Evolutionary conservation across 2,888 invertebrate species (phyloP).

Genomic region (Temnothorax rugatulus): DNA sequence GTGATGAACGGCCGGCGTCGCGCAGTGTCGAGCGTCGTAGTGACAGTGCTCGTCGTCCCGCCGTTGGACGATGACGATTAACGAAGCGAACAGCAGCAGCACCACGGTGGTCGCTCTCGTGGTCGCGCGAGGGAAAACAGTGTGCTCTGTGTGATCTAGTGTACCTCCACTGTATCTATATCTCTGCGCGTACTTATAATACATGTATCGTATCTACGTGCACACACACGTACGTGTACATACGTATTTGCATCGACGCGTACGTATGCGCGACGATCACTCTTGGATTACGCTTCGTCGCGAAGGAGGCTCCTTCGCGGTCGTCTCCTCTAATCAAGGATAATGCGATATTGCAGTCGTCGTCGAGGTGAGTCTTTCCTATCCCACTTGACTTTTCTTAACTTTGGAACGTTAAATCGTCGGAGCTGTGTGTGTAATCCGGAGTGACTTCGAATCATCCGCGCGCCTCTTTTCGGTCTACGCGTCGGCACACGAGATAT

Average conservation of each 20-base stretch:
- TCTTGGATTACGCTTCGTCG: conserved; percentile 41
- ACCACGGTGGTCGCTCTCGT: conserved; percentile 40
- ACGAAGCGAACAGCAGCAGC: conserved; percentile 52
- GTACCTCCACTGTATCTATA: conserved; percentile 28
- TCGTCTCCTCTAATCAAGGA: background rate
- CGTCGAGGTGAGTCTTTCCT: conserved; percentile 16
- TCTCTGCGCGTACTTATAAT: conserved; percentile 10
- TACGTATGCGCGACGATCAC: conserved; percentile 8
- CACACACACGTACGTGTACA: background rate
- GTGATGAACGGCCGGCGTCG: conserved; percentile 75
- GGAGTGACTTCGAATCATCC: background rate
- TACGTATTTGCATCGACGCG: background rate
- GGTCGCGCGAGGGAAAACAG: conserved; percentile 62
- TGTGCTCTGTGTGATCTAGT: conserved; percentile 71
- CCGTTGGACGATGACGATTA: conserved; percentile 72
- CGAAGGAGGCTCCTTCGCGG: background rate
- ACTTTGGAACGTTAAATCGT: too few species aligned
- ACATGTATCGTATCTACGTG: conserved; percentile 36
- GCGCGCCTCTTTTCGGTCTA: background rate
- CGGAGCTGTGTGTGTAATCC: background rate
- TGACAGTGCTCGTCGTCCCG: conserved; percentile 72
- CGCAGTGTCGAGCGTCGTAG: conserved; percentile 67
- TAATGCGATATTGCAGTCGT: conserved; percentile 29
- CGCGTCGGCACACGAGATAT: background rate
- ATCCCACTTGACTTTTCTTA: background rate